Percentiles rank a stretch among this genome's conserved stretches.
These are phyloP conservation scores for Neosilurus mollespiculum DNA, from an alignment of 2,797 vertebrate genomes.

Conservation along the genomic window DNA sequence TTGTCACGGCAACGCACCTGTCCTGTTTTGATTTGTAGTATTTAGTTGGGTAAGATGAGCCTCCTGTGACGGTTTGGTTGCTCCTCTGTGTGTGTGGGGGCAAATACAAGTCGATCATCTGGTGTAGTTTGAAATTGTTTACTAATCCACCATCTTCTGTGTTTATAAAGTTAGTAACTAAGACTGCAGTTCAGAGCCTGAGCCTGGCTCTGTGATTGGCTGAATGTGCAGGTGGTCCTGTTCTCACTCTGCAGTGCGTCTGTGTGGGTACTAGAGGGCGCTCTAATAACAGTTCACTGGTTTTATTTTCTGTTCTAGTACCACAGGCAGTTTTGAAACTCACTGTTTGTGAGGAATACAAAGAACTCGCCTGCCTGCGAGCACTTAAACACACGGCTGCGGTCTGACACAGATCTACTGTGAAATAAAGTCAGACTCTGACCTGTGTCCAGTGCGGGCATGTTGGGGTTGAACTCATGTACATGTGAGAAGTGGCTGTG, in stretches of 20 bases:
- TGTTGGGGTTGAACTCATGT: background rate
- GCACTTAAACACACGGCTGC: slow-evolving; percentile 20
- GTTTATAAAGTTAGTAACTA: slow-evolving; percentile 20
- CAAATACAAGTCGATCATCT: slow-evolving; percentile 41
- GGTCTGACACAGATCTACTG: background rate
- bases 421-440: background rate
- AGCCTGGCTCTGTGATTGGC: slow-evolving; percentile 4
- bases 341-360: background rate
- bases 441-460: background rate
- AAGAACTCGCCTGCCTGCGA: background rate
- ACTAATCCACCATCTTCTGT: slow-evolving; percentile 25
- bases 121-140: slow-evolving; percentile 49
- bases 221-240: background rate
- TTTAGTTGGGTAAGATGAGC: slow-evolving; percentile 49
- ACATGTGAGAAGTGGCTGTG: background rate
- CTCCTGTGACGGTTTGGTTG: slow-evolving; percentile 51
- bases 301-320: slow-evolving; percentile 6
- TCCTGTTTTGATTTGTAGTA: slow-evolving; percentile 11
- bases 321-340: background rate
- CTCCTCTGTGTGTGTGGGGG: slow-evolving; percentile 19
- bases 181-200: background rate
- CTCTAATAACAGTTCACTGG: background rate
- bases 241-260: background rate
- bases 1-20: slow-evolving; percentile 33
- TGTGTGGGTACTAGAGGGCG: slow-evolving; percentile 17